Evolutionary conservation across 2,888 invertebrate genomes (phyloP).

Genomic region (Cheilosia soror): DNA sequence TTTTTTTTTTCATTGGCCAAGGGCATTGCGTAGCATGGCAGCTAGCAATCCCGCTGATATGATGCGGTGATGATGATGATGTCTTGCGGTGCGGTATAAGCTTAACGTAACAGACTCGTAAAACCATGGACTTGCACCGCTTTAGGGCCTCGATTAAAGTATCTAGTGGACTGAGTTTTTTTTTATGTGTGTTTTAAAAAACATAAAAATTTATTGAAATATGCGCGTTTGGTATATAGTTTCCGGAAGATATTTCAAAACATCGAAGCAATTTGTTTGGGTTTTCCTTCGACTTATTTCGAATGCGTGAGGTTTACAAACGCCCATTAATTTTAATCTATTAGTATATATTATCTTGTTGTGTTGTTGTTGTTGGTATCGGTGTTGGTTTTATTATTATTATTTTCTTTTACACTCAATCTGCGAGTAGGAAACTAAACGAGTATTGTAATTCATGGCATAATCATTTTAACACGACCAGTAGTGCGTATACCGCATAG

Average conservation of each 20-base stretch:
- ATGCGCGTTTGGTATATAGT: constrained; percentile 38
- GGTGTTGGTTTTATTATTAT: constrained; percentile 9
- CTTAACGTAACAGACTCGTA: constrained; percentile 12
- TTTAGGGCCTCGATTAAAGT: constrained; percentile 22
- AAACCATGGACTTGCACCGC: background rate
- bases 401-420: constrained; percentile 18
- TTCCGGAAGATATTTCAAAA: constrained; percentile 70
- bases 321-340: constrained; percentile 72
- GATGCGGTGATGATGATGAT: constrained; percentile 1
- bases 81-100: background rate
- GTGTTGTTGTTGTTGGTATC: constrained; percentile 18
- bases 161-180: background rate
- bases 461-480: constrained; percentile 66
- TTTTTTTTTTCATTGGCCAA: constrained; percentile 44
- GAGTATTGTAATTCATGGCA: constrained; percentile 73
- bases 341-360: constrained; percentile 29
- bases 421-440: constrained; percentile 72
- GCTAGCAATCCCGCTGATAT: constrained; percentile 9
- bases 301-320: constrained; percentile 71
- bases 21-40: constrained; percentile 60
- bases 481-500: constrained; percentile 60
- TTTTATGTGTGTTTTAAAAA: constrained; percentile 23
- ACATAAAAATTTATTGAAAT: constrained; percentile 56
- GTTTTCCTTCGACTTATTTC: constrained; percentile 19
- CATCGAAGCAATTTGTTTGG: constrained; percentile 37